phyloP scores from a whole-genome alignment of 2,797 vertebrate species.

The Anniella stebbinsi region DNA sequence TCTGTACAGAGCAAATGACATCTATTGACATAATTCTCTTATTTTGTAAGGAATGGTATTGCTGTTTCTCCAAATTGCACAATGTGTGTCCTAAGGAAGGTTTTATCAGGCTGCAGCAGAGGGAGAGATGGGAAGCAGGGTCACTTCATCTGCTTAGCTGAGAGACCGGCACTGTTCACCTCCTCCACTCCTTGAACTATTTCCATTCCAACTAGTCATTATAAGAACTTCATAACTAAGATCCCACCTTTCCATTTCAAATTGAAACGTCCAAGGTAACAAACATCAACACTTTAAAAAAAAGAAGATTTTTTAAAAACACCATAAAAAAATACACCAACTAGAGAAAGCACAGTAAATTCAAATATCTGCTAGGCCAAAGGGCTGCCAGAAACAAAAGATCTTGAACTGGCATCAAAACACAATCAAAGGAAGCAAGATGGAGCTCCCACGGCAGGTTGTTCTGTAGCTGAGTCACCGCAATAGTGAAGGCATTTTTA shows the following conservation, averaged over 20 bases:
- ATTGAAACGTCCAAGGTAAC: background rate
- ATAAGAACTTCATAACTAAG: background rate
- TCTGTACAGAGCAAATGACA: conserved; percentile 25
- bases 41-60: conserved; percentile 35
- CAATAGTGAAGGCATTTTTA: background rate
- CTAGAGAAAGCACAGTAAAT: background rate
- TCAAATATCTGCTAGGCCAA: background rate
- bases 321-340: background rate
- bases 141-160: background rate
- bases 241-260: background rate
- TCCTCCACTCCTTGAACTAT: background rate
- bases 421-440: background rate
- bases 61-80: conserved; percentile 26
- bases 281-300: background rate
- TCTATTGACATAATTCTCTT: conserved; percentile 25
- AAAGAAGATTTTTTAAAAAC: background rate
- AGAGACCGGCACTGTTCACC: background rate
- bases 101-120: background rate
- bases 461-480: background rate
- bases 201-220: background rate
- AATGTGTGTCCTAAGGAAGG: conserved; percentile 27
- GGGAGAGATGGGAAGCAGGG: background rate
- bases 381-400: background rate
- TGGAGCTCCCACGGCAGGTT: background rate
- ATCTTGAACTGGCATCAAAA: background rate